A percentile compares a stretch with the other conserved stretches of the same genome.
Conservation (phyloP, 30 jellyfish, hydroid and myxozoan genomes). For the Hydractinia echinata region DNA sequence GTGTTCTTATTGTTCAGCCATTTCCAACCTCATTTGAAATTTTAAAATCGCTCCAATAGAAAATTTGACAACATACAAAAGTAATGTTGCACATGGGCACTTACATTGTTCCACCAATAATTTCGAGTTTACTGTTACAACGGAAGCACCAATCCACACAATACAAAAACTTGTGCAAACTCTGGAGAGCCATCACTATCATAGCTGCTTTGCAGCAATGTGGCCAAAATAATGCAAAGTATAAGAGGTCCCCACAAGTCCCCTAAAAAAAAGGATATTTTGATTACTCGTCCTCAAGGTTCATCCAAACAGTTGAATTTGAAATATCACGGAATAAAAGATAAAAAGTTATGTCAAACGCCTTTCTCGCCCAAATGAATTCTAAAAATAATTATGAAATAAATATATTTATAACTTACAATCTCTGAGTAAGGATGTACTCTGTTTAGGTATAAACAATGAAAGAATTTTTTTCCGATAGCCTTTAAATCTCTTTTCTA, state of each 20-base stretch:
- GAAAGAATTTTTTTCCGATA: conserved; percentile 71
- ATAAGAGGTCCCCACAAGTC: conserved; percentile 97
- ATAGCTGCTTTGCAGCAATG: conserved; percentile 37
- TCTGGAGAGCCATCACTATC: conserved; percentile 92
- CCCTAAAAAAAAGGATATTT: conserved; percentile 47
- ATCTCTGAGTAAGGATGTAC: conserved; percentile 67
- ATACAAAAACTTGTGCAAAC: conserved; percentile 89
- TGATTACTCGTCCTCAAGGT: not conserved
- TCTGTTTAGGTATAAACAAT: conserved; percentile 76
- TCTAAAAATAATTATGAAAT: not conserved
- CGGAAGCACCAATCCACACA: conserved; percentile 88
- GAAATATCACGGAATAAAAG: not conserved
- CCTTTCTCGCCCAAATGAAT: not conserved
- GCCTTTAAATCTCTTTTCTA: conserved; percentile 90
- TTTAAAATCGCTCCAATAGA: too few species aligned
- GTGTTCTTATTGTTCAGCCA: too few species aligned
- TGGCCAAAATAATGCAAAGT: conserved; percentile 75
- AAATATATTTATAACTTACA: conserved; percentile 48
- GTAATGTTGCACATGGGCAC: not conserved
- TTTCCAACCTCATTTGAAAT: too few species aligned
- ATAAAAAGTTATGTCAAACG: not conserved
- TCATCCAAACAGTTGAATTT: not conserved
- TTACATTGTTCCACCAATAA: conserved; percentile 80
- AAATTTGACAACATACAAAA: too few species aligned
- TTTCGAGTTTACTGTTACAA: conserved; percentile 84